Evolutionary conservation across 2,888 invertebrate species (phyloP).

Genomic region (Troides oblongomaculatus): DNA sequence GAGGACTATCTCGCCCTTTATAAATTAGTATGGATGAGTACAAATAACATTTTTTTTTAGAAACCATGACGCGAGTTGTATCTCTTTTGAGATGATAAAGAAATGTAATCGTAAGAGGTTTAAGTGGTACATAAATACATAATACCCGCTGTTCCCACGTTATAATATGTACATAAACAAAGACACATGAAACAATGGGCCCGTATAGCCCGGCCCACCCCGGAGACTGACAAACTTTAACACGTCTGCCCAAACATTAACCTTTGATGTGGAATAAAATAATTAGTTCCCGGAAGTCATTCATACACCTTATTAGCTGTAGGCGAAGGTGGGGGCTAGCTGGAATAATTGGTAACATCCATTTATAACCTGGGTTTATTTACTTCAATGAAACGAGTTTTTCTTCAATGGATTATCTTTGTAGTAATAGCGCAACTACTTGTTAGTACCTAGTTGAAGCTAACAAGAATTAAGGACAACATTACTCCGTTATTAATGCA

Average conservation of each 20-base stretch:
- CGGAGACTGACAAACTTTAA: slow-evolving; percentile 44
- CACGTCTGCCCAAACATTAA: slow-evolving; percentile 50
- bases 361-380: neutral
- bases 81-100: slow-evolving; percentile 3
- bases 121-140: slow-evolving; percentile 31
- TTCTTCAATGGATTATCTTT: no score
- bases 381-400: no score
- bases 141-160: slow-evolving; percentile 60
- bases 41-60: neutral
- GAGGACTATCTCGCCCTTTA: no score
- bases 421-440: no score
- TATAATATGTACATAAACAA: slow-evolving; percentile 41
- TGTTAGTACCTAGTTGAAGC: neutral
- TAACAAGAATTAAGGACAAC: neutral
- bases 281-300: slow-evolving; percentile 19
- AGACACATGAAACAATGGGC: slow-evolving; percentile 65
- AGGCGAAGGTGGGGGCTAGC: slow-evolving; percentile 28
- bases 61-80: neutral
- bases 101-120: slow-evolving; percentile 32
- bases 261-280: slow-evolving; percentile 39
- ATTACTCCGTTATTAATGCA: neutral
- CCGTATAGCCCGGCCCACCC: slow-evolving; percentile 71
- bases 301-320: slow-evolving; percentile 5
- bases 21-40: no score
- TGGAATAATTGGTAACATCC: neutral